Evolutionary conservation across 2,888 invertebrate species (phyloP).

Genomic region (Brachyptera putata): DNA sequence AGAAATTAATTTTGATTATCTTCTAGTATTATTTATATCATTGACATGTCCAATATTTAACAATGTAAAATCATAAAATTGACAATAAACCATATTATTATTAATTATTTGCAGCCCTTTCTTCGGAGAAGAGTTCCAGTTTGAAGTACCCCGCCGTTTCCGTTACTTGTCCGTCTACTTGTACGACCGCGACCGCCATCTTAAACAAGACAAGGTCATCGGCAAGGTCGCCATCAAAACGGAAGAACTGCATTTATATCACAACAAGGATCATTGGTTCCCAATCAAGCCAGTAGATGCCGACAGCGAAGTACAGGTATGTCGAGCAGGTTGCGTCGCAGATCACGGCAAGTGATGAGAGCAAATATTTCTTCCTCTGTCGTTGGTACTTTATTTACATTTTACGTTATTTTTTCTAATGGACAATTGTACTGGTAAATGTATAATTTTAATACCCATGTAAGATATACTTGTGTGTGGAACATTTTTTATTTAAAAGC

Average conservation of each 20-base stretch:
- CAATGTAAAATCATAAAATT: no score
- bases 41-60: no score
- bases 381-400: no score
- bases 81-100: no score
- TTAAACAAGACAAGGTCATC: constrained; percentile 78
- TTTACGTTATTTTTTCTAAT: no score
- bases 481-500: no score
- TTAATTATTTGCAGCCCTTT: constrained; percentile 70
- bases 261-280: constrained; percentile 93
- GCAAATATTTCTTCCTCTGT: not conserved
- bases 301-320: constrained; percentile 81
- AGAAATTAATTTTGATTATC: no score
- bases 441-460: no score
- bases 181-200: constrained; percentile 78
- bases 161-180: constrained; percentile 85
- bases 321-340: not conserved
- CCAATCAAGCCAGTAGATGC: constrained; percentile 79
- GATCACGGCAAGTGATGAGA: no score
- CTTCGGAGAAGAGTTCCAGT: constrained; percentile 90
- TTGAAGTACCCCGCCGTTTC: constrained; percentile 86
- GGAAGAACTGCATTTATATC: constrained; percentile 80
- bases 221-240: constrained; percentile 85
- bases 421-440: no score
- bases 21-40: no score
- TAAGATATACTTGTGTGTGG: no score